These are phyloP conservation scores for Monopterus albus DNA, from an alignment of 2,113 vertebrate species.

Conservation along the genomic window DNA sequence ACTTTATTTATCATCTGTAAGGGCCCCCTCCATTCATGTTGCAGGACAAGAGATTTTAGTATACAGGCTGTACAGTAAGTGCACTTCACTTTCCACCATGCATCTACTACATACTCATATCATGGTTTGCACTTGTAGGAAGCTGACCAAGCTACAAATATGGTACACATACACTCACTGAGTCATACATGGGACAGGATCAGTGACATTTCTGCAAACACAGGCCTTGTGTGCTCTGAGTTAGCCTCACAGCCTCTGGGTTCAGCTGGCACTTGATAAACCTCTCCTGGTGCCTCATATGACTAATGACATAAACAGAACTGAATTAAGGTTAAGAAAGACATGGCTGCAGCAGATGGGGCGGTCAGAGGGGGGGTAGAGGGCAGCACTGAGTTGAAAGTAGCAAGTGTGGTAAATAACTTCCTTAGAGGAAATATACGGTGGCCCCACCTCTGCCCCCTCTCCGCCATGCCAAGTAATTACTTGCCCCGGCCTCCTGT, in stretches of 20 bases:
- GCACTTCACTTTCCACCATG: too few species aligned
- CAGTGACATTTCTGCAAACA: constrained; percentile 29
- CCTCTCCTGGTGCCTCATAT: constrained; percentile 89
- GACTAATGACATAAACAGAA: constrained; percentile 97
- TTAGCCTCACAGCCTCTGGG: constrained; percentile 68
- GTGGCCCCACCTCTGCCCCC: constrained; percentile 83
- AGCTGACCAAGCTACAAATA: constrained; percentile 9
- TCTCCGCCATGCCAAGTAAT: constrained; percentile 96
- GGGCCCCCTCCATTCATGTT: too few species aligned
- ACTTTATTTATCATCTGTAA: too few species aligned
- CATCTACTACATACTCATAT: too few species aligned
- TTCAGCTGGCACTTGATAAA: constrained; percentile 91
- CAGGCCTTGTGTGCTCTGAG: constrained; percentile 36
- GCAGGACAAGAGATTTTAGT: too few species aligned
- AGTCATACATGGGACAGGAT: constrained; percentile 6
- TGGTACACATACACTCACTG: constrained; percentile 1
- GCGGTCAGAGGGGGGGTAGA: constrained; percentile 77
- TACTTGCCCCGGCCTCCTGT: constrained; percentile 97
- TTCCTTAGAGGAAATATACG: constrained; percentile 95
- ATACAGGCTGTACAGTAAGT: too few species aligned
- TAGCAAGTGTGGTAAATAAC: constrained; percentile 90
- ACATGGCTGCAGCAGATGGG: constrained; percentile 87
- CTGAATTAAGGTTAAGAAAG: constrained; percentile 94
- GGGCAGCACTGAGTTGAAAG: constrained; percentile 50
- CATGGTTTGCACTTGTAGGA: too few species aligned